phyloP scores from a whole-genome alignment of 64 coral and sea anemone species.

The Astreopora myriophthalma region DNA sequence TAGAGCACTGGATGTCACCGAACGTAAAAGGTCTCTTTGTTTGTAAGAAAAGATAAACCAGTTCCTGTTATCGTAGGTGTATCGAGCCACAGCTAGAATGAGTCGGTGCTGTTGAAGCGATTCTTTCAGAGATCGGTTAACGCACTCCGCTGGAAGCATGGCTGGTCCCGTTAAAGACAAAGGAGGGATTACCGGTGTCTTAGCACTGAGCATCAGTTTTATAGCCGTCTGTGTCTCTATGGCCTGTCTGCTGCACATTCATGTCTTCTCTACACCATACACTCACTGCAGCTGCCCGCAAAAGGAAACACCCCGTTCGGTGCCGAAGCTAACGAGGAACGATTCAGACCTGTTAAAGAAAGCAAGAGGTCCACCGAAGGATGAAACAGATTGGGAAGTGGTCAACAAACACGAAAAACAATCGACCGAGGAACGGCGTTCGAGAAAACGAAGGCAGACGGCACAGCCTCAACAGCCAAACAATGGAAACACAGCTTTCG shows the following conservation, averaged over 20 bases:
- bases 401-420: neutral
- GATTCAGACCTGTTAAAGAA: neutral
- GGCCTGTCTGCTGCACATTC: neutral
- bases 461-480: neutral
- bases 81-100: neutral
- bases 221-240: neutral
- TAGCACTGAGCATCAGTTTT: neutral
- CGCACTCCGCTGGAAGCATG: neutral
- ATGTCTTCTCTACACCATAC: neutral
- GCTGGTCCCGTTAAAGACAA: neutral
- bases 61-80: neutral
- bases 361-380: neutral
- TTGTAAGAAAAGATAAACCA: neutral
- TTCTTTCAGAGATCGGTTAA: neutral
- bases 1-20: slow-evolving; percentile 1
- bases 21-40: neutral
- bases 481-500: slow-evolving; percentile 9
- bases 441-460: neutral
- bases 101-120: neutral
- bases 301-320: neutral
- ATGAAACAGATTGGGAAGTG: neutral
- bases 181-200: neutral
- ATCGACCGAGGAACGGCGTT: neutral
- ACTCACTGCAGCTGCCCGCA: neutral
- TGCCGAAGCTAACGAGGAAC: neutral